These are phyloP conservation scores for Empidonax traillii DNA, from an alignment of 2,113 vertebrate species.

Conservation along the genomic window DNA sequence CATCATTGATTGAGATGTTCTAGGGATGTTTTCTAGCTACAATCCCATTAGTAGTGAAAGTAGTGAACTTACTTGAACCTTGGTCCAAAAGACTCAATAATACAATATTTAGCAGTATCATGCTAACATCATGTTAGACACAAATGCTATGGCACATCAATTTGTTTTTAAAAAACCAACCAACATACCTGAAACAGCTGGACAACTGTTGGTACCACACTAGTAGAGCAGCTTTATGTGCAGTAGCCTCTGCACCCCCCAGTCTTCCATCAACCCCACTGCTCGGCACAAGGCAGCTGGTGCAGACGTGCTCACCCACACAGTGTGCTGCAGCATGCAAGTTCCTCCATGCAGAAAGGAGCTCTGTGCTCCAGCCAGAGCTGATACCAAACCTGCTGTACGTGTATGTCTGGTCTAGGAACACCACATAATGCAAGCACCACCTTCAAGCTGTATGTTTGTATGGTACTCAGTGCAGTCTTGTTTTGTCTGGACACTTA, in stretches of 20 bases:
- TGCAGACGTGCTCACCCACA: fast-evolving
- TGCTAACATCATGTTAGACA: neutral
- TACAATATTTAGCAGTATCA: fast-evolving
- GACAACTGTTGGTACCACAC: neutral
- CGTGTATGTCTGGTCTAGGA: too few species aligned
- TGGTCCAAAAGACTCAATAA: neutral
- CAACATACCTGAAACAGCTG: neutral
- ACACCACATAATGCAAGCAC: neutral
- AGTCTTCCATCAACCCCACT: neutral
- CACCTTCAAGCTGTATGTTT: neutral
- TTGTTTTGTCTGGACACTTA: neutral
- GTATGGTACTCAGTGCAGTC: neutral
- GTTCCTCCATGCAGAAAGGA: fast-evolving
- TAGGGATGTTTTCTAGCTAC: neutral
- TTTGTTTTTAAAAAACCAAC: neutral
- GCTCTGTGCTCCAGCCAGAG: neutral
- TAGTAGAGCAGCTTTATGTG: neutral
- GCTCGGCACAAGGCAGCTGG: neutral
- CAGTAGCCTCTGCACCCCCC: neutral
- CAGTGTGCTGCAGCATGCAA: neutral
- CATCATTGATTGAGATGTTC: neutral
- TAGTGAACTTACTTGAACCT: neutral
- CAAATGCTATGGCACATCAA: neutral
- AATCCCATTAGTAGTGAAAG: neutral
- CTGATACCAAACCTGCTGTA: neutral